These are phyloP conservation scores for Stigmatopora nigra DNA, from an alignment of 2,113 vertebrate genomes.

Conservation along the genomic window DNA sequence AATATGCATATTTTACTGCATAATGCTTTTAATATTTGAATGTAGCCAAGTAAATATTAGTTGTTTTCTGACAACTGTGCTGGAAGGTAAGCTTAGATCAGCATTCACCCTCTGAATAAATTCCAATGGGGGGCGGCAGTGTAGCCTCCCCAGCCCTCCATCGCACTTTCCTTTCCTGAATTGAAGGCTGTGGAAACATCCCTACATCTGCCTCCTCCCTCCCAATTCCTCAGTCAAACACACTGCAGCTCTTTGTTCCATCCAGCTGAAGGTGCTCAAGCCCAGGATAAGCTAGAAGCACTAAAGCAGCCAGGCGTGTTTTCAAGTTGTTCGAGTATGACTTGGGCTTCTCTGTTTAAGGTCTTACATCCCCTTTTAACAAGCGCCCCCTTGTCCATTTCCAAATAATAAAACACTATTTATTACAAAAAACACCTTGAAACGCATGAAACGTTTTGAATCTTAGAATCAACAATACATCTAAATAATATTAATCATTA, in stretches of 20 bases:
- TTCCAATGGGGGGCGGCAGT: conserved; percentile 59
- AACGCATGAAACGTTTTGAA: not conserved
- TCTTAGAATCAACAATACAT: not conserved
- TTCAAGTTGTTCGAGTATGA: conserved; percentile 1
- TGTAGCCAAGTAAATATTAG: not conserved
- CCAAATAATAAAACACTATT: too few species aligned
- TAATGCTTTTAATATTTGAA: not conserved
- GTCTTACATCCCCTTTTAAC: conserved; percentile 1
- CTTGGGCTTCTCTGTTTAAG: conserved; percentile 2
- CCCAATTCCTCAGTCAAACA: not conserved
- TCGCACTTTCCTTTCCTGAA: not conserved
- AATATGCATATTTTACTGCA: not conserved
- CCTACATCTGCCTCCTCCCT: conserved; percentile 33
- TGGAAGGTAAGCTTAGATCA: not conserved
- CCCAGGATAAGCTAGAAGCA: conserved; percentile 5
- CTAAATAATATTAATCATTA: not conserved
- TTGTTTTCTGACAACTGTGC: not conserved
- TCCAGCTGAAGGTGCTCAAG: conserved; percentile 27
- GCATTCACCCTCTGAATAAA: not conserved
- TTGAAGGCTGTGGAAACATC: conserved; percentile 46
- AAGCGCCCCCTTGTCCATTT: not conserved
- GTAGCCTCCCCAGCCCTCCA: conserved; percentile 9
- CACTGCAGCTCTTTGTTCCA: conserved; percentile 14
- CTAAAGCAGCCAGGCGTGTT: not conserved
- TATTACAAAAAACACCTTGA: not conserved